These are phyloP conservation scores for Lordiphosa clarofinis DNA, from an alignment of 1,140 invertebrate species.

Conservation along the genomic window DNA sequence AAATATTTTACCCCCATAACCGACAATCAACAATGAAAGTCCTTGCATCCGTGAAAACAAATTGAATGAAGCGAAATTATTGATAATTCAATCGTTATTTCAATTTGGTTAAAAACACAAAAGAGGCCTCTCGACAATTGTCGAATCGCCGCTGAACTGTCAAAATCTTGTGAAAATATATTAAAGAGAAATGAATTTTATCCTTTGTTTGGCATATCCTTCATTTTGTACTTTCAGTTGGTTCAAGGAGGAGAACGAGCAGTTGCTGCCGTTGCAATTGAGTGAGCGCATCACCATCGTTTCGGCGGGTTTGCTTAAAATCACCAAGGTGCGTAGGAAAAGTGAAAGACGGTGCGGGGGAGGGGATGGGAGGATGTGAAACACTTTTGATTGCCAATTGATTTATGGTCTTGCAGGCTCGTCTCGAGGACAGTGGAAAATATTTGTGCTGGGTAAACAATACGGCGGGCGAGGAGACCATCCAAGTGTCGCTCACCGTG, in stretches of 20 bases:
- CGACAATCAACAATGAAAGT: constrained; percentile 48
- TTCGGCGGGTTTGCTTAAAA: constrained; percentile 83
- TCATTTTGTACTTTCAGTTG: constrained; percentile 80
- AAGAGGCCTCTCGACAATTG: constrained; percentile 8
- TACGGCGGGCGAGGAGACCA: constrained; percentile 90
- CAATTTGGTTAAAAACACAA: constrained; percentile 53
- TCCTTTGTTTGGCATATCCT: constrained; percentile 31
- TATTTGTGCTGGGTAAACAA: constrained; percentile 94
- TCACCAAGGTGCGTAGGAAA: constrained; percentile 81
- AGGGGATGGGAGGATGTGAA: constrained; percentile 19
- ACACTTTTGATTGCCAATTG: constrained; percentile 66
- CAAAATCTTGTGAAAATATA: constrained; percentile 49
- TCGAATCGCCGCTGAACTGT: constrained; percentile 19
- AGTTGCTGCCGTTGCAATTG: constrained; percentile 83
- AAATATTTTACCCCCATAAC: constrained; percentile 30
- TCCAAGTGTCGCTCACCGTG: constrained; percentile 88
- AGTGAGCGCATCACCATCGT: constrained; percentile 82
- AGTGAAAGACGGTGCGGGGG: neutral
- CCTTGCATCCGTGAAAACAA: neutral
- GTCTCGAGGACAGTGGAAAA: constrained; percentile 89
- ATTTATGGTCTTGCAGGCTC: constrained; percentile 80
- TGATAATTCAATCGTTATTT: constrained; percentile 64
- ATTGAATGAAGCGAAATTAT: constrained; percentile 39
- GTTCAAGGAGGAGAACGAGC: constrained; percentile 86
- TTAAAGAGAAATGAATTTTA: constrained; percentile 35